These are phyloP conservation scores for Mimachlamys varia DNA, from an alignment of 2,888 invertebrate species.

Conservation along the genomic window DNA sequence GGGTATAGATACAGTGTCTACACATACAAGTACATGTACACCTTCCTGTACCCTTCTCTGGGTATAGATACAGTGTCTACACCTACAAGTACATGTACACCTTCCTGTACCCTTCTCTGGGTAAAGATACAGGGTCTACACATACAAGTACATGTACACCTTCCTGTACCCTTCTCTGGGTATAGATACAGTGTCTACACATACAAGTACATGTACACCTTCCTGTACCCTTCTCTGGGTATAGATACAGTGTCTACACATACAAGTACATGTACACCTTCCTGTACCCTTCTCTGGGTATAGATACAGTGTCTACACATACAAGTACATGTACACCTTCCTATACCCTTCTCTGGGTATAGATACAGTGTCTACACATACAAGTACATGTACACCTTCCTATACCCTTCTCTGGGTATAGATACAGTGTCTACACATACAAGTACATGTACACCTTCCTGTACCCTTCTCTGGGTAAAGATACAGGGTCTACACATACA, in stretches of 20 bases:
- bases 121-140: neutral
- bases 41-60: too few species aligned
- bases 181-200: neutral
- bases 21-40: neutral
- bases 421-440: neutral
- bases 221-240: too few species aligned
- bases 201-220: neutral
- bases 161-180: too few species aligned
- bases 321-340: neutral
- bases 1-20: neutral
- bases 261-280: neutral
- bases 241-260: neutral
- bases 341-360: too few species aligned
- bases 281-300: too few species aligned
- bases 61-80: neutral
- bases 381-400: neutral
- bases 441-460: neutral
- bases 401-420: too few species aligned
- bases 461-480: too few species aligned
- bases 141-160: neutral
- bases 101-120: too few species aligned
- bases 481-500: neutral
- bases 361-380: neutral
- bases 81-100: neutral
- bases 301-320: neutral